A percentile compares a stretch with the other conserved stretches of the same genome.
Conservation (phyloP, 2,113 vertebrate species). For the Toxotes chatareus region DNA sequence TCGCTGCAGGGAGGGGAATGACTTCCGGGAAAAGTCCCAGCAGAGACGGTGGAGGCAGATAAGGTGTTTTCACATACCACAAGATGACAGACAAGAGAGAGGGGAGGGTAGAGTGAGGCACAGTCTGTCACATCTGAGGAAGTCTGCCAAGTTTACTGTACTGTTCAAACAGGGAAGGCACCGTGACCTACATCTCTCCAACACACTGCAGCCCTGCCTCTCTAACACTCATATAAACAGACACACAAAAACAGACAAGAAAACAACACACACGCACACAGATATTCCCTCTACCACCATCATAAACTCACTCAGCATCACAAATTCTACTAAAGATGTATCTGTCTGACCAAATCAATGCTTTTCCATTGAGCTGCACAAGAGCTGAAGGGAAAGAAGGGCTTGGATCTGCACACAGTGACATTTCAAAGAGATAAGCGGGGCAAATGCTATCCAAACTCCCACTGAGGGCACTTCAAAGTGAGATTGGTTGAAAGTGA, state of each 20-base stretch:
- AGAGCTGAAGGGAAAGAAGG: neutral
- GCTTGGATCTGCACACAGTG: constrained; percentile 29
- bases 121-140: constrained; percentile 39
- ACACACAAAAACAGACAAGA: constrained; percentile 5
- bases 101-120: constrained; percentile 10
- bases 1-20: neutral
- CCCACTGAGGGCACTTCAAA: constrained; percentile 62
- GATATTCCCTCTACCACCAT: neutral
- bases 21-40: constrained; percentile 50
- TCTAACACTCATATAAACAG: constrained; percentile 17
- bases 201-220: neutral
- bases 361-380: constrained; percentile 26
- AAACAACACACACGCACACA: neutral
- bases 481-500: constrained; percentile 54
- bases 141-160: constrained; percentile 59
- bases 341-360: constrained; percentile 30
- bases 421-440: constrained; percentile 63
- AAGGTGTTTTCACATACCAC: constrained; percentile 55
- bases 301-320: neutral
- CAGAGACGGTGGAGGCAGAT: constrained; percentile 40
- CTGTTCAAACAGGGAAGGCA: constrained; percentile 59
- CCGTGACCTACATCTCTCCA: constrained; percentile 71
- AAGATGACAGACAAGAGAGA: constrained; percentile 44
- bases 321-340: constrained; percentile 1
- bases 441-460: constrained; percentile 45